Evolutionary conservation across 2,888 invertebrate genomes (phyloP).

Genomic region (Steromphala cineraria): DNA sequence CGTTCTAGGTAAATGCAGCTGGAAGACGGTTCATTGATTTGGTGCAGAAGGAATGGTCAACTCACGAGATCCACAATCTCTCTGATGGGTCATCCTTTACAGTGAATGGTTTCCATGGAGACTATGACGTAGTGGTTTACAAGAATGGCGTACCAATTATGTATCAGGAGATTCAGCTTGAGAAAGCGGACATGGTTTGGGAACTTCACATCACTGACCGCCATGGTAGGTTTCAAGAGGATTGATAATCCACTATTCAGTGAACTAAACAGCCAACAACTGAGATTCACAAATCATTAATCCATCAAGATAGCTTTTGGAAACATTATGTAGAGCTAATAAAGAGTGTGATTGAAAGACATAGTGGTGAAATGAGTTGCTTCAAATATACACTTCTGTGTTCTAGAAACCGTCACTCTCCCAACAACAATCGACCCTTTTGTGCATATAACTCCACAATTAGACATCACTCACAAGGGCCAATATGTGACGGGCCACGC

Average conservation of each 20-base stretch:
- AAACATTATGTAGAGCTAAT: too few relatives aligned
- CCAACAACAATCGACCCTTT: slow-evolving; percentile 22
- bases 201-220: slow-evolving; percentile 31
- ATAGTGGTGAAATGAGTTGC: too few relatives aligned
- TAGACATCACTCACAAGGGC: slow-evolving; percentile 32
- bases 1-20: slow-evolving; percentile 51
- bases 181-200: slow-evolving; percentile 23
- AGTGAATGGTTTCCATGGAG: slow-evolving; percentile 50
- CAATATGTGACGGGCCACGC: slow-evolving; percentile 27
- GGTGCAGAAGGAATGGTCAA: slow-evolving; percentile 47
- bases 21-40: slow-evolving; percentile 47
- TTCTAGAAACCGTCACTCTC: neutral
- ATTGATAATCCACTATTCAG: too few relatives aligned
- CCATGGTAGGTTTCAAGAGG: slow-evolving; percentile 21
- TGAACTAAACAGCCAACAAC: too few relatives aligned
- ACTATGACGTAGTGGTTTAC: slow-evolving; percentile 44
- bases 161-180: slow-evolving; percentile 27
- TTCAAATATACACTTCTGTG: too few relatives aligned
- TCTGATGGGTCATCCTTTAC: slow-evolving; percentile 23
- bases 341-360: too few relatives aligned
- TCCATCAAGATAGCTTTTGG: too few relatives aligned
- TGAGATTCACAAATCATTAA: too few relatives aligned
- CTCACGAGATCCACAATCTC: slow-evolving; percentile 33
- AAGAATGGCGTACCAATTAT: slow-evolving; percentile 34
- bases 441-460: slow-evolving; percentile 22